phyloP scores from a whole-genome alignment of 1,140 invertebrate genomes.

The Mizuhopecten yessoensis region DNA sequence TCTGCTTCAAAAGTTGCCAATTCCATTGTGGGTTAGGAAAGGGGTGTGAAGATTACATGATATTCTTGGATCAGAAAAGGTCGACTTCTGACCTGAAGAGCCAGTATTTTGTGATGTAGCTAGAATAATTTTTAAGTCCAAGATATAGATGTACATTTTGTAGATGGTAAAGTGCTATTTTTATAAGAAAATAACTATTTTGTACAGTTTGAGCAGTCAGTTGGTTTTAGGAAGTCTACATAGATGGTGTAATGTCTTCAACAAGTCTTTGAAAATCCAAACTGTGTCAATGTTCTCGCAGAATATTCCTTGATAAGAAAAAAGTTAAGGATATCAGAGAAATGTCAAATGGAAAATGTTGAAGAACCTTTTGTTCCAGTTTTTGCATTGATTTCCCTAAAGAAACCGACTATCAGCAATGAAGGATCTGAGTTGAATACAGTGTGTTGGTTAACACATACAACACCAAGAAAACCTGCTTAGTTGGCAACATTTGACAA shows the following conservation, averaged over 20 bases:
- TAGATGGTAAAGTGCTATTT: slow-evolving; percentile 35
- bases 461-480: no score
- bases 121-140: background rate
- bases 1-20: background rate
- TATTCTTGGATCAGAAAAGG: background rate
- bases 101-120: slow-evolving; percentile 33
- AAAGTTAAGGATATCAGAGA: no score
- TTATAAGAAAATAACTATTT: background rate
- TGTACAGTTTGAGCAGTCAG: background rate
- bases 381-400: no score
- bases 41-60: background rate
- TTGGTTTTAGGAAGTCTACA: background rate
- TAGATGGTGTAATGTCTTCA: background rate
- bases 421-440: no score
- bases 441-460: no score
- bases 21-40: background rate
- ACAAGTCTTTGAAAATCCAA: no score
- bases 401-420: no score
- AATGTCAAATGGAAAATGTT: no score
- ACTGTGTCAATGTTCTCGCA: no score
- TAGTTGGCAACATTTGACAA: no score
- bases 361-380: no score
- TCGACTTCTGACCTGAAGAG: background rate
- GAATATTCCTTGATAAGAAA: no score
- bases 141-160: background rate